phyloP scores from a whole-genome alignment of 1,140 invertebrate species.

The Philotrypesis tridentata region DNA sequence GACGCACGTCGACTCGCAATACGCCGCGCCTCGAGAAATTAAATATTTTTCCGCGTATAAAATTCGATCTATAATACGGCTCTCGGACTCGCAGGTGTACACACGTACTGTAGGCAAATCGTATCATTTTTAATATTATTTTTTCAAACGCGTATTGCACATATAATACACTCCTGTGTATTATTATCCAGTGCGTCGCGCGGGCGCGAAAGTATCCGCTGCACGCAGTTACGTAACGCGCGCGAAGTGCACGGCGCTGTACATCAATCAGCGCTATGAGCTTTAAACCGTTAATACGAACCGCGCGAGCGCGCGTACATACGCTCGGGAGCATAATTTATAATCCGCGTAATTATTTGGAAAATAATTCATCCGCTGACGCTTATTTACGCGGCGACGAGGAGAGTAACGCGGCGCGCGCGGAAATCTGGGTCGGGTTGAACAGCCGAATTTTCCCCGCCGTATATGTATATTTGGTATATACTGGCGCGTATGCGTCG shows the following conservation, averaged over 20 bases:
- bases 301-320: too few species aligned
- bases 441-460: background rate
- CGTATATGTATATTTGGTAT: too few species aligned
- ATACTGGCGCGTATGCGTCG: too few species aligned
- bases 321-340: too few species aligned
- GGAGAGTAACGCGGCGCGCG: too few species aligned
- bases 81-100: background rate
- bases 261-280: too few species aligned
- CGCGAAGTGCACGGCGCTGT: too few species aligned
- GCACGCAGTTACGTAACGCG: too few species aligned
- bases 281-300: background rate
- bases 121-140: background rate
- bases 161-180: too few species aligned
- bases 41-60: background rate
- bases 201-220: too few species aligned
- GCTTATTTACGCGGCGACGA: background rate
- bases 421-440: background rate
- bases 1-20: background rate
- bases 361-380: slow-evolving; percentile 28
- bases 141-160: background rate
- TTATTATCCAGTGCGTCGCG: too few species aligned
- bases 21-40: background rate
- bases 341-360: slow-evolving; percentile 38
- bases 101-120: too few species aligned
- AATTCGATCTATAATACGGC: background rate